A percentile compares a stretch with the other conserved stretches of the same genome.
Evolutionary conservation across 2,888 invertebrate genomes (phyloP).

Genomic region (Copidosoma aretas): DNA sequence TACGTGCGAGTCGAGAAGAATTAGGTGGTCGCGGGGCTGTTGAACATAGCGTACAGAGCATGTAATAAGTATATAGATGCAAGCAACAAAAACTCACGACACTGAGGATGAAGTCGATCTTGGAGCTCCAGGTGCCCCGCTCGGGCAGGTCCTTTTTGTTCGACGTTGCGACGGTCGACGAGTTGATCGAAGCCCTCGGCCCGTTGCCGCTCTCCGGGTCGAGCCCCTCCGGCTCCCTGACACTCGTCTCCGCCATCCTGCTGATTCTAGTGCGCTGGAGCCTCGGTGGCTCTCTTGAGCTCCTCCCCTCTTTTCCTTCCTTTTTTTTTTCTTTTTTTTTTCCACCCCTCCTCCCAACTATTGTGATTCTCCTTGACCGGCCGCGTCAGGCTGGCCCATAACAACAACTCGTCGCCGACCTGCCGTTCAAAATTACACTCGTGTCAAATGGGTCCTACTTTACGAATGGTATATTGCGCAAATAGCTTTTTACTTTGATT

Average conservation of each 20-base stretch:
- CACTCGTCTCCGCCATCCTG: slow-evolving; percentile 57
- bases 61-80: not conserved
- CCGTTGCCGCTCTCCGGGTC: slow-evolving; percentile 53
- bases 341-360: slow-evolving; percentile 9
- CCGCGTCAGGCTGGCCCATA: slow-evolving; percentile 29
- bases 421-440: not conserved
- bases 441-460: too few species aligned
- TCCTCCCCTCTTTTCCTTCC: not conserved
- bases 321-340: slow-evolving; percentile 1
- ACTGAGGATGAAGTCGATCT: slow-evolving; percentile 91
- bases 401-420: slow-evolving; percentile 25
- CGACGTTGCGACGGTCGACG: slow-evolving; percentile 30
- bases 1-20: too few species aligned
- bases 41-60: too few species aligned
- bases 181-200: slow-evolving; percentile 52
- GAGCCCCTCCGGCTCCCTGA: slow-evolving; percentile 52
- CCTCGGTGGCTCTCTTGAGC: not conserved
- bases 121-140: slow-evolving; percentile 88
- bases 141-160: slow-evolving; percentile 67
- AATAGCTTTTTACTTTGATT: too few species aligned
- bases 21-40: too few species aligned
- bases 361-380: slow-evolving; percentile 4
- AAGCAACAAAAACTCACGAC: slow-evolving; percentile 65
- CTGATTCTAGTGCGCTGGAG: not conserved
- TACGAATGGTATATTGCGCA: too few species aligned